Conservation (phyloP, 2,797 vertebrate species). For the Pseudochaenichthys georgianus region DNA sequence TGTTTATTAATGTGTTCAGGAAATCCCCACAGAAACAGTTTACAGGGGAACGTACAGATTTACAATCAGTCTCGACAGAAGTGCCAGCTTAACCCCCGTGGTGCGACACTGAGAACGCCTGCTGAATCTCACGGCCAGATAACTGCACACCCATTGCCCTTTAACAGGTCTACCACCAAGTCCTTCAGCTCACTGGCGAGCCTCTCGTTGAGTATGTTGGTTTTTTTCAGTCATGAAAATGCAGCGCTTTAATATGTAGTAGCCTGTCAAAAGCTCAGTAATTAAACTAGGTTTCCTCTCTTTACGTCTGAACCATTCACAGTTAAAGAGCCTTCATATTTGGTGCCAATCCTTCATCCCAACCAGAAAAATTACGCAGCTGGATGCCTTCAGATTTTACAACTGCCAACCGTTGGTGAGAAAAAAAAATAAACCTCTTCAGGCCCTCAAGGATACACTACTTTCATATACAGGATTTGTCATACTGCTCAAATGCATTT, state of each 20-base stretch:
- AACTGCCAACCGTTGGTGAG: slow-evolving; percentile 66
- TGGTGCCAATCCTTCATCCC: slow-evolving; percentile 77
- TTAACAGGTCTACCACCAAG: slow-evolving; percentile 51
- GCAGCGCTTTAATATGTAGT: slow-evolving; percentile 45
- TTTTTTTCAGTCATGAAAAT: slow-evolving; percentile 49
- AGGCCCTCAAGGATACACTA: slow-evolving; percentile 55
- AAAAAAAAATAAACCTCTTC: slow-evolving; percentile 7
- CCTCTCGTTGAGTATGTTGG: slow-evolving; percentile 44
- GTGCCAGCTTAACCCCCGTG: slow-evolving; percentile 74
- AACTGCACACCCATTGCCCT: slow-evolving; percentile 55
- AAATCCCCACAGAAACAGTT: slow-evolving; percentile 83
- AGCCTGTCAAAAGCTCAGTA: slow-evolving; percentile 51
- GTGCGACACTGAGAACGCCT: slow-evolving; percentile 65
- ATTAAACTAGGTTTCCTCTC: slow-evolving; percentile 24
- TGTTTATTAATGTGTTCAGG: slow-evolving; percentile 85
- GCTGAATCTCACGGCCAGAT: slow-evolving; percentile 60
- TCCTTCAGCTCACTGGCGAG: slow-evolving; percentile 50
- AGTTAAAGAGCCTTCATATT: slow-evolving; percentile 73
- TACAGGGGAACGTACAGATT: slow-evolving; percentile 81
- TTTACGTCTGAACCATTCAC: slow-evolving; percentile 64
- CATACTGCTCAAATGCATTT: slow-evolving; percentile 78
- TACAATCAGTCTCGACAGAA: slow-evolving; percentile 83
- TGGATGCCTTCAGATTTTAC: slow-evolving; percentile 56
- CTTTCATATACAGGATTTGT: slow-evolving; percentile 69
- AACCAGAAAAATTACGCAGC: slow-evolving; percentile 43